These are phyloP conservation scores for Drosophila aldrichi DNA, from an alignment of 2,888 invertebrate genomes.

Conservation along the genomic window DNA sequence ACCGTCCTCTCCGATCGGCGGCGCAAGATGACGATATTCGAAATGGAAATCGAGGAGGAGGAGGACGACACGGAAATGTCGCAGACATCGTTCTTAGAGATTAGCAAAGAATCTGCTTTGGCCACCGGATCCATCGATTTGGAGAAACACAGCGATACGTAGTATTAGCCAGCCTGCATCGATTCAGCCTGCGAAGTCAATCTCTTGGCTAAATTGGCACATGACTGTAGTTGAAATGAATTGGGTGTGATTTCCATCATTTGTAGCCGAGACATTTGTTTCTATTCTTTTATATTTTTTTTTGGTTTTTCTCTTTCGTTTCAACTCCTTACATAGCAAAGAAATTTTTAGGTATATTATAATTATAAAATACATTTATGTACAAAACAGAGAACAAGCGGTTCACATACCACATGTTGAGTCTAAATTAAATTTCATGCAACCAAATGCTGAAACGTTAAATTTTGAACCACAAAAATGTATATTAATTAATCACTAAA, in stretches of 20 bases:
- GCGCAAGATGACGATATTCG: constrained; percentile 93
- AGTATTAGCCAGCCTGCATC: constrained; percentile 1
- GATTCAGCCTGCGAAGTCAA: too few relatives aligned
- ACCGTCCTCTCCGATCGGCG: constrained; percentile 92
- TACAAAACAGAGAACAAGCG: constrained; percentile 60
- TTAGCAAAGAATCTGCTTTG: constrained; percentile 83
- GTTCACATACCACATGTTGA: constrained; percentile 11
- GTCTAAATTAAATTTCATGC: constrained; percentile 20
- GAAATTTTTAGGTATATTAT: constrained; percentile 35
- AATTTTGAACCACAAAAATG: constrained; percentile 38
- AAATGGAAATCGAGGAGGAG: constrained; percentile 97
- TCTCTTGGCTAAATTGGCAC: neutral
- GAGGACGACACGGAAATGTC: constrained; percentile 91
- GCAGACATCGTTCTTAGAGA: constrained; percentile 83
- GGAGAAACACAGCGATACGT: constrained; percentile 28
- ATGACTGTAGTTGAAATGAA: constrained; percentile 1
- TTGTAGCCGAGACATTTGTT: neutral
- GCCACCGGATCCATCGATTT: constrained; percentile 37
- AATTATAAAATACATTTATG: constrained; percentile 59
- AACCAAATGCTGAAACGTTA: constrained; percentile 17
- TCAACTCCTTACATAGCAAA: constrained; percentile 54
- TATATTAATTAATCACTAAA: constrained; percentile 18
- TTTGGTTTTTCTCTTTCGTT: constrained; percentile 4
- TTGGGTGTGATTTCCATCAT: neutral
- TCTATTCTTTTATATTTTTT: neutral